phyloP scores from a whole-genome alignment of 2,797 vertebrate species.

The Trichosurus vulpecula region DNA sequence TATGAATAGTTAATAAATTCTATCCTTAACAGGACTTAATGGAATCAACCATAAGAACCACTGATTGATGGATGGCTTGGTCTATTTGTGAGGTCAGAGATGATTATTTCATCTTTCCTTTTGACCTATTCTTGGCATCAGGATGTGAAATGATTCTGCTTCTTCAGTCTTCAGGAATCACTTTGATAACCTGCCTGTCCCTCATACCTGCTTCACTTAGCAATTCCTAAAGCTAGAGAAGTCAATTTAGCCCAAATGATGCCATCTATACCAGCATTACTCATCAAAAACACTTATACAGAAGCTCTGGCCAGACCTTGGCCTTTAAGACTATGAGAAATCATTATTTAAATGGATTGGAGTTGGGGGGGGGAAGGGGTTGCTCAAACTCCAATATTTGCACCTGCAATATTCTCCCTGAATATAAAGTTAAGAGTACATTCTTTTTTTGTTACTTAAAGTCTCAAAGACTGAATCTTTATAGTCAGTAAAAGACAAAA shows the following conservation, averaged over 20 bases:
- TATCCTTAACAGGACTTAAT: not conserved
- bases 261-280: not conserved
- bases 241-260: conserved; percentile 17
- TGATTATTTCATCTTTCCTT: not conserved
- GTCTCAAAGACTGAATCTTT: not conserved
- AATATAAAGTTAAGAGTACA: conserved; percentile 44
- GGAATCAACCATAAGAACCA: not conserved
- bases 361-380: not conserved
- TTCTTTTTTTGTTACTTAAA: conserved; percentile 31
- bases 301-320: not conserved
- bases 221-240: conserved; percentile 41
- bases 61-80: not conserved
- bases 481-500: conserved; percentile 36
- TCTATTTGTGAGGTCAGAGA: not conserved
- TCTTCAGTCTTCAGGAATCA: not conserved
- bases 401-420: conserved; percentile 27
- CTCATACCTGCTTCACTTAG: not conserved
- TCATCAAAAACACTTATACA: conserved; percentile 8
- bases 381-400: conserved; percentile 2
- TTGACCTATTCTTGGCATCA: not conserved
- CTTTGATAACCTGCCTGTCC: conserved; percentile 9
- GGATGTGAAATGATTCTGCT: not conserved
- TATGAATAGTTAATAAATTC: not conserved
- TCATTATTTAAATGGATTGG: conserved; percentile 18
- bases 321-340: not conserved